A percentile compares a stretch with the other conserved stretches of the same genome.
These are phyloP conservation scores for Drosophila limbata DNA, from an alignment of 2,888 invertebrate genomes.

Conservation along the genomic window DNA sequence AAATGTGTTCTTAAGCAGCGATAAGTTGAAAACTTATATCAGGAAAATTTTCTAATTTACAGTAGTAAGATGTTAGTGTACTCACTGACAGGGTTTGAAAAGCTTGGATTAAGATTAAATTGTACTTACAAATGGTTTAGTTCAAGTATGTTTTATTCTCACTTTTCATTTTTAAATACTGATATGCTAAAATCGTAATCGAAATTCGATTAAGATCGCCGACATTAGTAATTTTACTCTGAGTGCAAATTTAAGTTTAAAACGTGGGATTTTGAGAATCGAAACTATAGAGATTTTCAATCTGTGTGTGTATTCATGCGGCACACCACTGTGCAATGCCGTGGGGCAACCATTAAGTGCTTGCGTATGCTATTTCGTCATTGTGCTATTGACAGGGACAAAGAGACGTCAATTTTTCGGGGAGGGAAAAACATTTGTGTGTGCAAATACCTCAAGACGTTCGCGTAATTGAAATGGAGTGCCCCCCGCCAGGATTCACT, in stretches of 20 bases:
- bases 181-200: too few species aligned
- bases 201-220: too few species aligned
- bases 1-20: too few species aligned
- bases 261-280: too few species aligned
- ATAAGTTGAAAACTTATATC: too few species aligned
- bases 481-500: slow-evolving; percentile 1
- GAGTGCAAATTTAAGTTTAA: neutral
- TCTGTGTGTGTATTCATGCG: neutral
- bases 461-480: slow-evolving; percentile 8
- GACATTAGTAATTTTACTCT: neutral
- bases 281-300: neutral
- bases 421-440: neutral
- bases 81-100: neutral
- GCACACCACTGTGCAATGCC: slow-evolving; percentile 3
- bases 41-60: neutral
- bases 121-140: too few species aligned
- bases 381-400: slow-evolving; percentile 7
- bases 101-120: neutral
- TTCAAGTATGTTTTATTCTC: too few species aligned
- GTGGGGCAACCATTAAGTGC: slow-evolving; percentile 8
- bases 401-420: slow-evolving; percentile 11
- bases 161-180: too few species aligned
- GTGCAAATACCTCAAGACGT: slow-evolving; percentile 10
- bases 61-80: neutral
- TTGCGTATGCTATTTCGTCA: slow-evolving; percentile 1